Conservation (phyloP, 2,888 invertebrate genomes). For the Tillus elongatus region DNA sequence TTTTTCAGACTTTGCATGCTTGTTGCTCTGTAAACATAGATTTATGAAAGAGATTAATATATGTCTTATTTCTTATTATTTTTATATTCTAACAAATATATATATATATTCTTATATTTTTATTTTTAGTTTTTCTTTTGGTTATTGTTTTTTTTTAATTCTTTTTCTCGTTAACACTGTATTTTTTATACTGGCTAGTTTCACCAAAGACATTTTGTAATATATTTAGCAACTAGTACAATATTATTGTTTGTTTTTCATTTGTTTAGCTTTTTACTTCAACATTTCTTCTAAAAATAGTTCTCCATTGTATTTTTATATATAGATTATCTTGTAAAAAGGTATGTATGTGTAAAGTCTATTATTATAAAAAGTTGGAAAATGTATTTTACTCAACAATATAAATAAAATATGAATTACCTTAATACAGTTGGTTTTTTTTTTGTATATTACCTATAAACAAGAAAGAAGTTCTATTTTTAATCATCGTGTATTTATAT, state of each 20-base stretch:
- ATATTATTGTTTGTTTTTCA: slow-evolving; percentile 23
- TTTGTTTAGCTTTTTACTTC: slow-evolving; percentile 23
- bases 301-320: slow-evolving; percentile 24
- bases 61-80: slow-evolving; percentile 19
- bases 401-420: slow-evolving; percentile 31
- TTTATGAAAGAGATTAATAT: slow-evolving; percentile 17
- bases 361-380: slow-evolving; percentile 38
- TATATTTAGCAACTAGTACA: slow-evolving; percentile 37
- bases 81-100: slow-evolving; percentile 21
- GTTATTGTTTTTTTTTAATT: slow-evolving; percentile 18
- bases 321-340: slow-evolving; percentile 32
- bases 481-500: too few species aligned
- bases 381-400: slow-evolving; percentile 43
- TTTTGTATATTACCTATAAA: too few species aligned
- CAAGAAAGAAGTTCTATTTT: too few species aligned
- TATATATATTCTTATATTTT: slow-evolving; percentile 13
- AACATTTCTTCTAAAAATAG: slow-evolving; percentile 21
- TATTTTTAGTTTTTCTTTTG: slow-evolving; percentile 18
- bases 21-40: slow-evolving; percentile 17
- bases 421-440: too few species aligned
- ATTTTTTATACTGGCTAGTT: slow-evolving; percentile 40
- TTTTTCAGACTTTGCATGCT: slow-evolving; percentile 17
- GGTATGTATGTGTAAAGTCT: slow-evolving; percentile 40
- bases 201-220: slow-evolving; percentile 42
- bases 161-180: slow-evolving; percentile 13